phyloP scores from a whole-genome alignment of 2,797 vertebrate genomes.

The Sebastes elongatus region DNA sequence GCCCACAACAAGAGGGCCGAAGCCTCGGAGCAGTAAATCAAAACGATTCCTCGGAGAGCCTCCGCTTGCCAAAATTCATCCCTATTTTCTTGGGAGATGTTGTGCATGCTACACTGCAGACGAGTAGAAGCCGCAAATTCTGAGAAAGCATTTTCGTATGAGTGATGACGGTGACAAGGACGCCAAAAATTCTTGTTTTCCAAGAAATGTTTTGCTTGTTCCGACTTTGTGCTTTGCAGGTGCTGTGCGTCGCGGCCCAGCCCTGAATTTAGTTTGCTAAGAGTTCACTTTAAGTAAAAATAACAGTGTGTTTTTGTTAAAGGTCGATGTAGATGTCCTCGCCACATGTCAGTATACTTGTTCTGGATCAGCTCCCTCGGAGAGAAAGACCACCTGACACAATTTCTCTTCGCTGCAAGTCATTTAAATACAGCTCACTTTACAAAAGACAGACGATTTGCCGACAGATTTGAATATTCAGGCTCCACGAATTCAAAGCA shows the following conservation, averaged over 20 bases:
- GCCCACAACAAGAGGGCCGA: constrained; percentile 52
- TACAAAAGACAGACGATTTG: constrained; percentile 45
- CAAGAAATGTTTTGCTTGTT: constrained; percentile 69
- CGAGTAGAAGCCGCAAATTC: constrained; percentile 52
- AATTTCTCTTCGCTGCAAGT: background rate
- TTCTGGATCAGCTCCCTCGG: background rate
- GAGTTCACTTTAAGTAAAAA: background rate
- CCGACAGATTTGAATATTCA: constrained; percentile 40
- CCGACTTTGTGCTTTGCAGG: constrained; percentile 30
- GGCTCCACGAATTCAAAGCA: constrained; percentile 16
- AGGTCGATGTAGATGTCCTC: background rate
- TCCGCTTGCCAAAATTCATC: constrained; percentile 27
- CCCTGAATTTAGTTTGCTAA: background rate
- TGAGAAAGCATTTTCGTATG: constrained; percentile 64
- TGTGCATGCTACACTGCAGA: constrained; percentile 39
- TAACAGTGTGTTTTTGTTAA: background rate
- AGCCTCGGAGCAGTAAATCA: constrained; percentile 57
- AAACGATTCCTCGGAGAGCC: constrained; percentile 46
- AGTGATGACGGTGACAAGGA: constrained; percentile 1
- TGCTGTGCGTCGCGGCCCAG: constrained; percentile 1
- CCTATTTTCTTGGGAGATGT: constrained; percentile 47
- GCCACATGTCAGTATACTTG: constrained; percentile 1
- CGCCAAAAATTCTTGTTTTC: constrained; percentile 53
- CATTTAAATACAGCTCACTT: constrained; percentile 15
- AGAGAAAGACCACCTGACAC: constrained; percentile 31